These are phyloP conservation scores for Achroia grisella DNA, from an alignment of 1,140 invertebrate species.

Conservation along the genomic window DNA sequence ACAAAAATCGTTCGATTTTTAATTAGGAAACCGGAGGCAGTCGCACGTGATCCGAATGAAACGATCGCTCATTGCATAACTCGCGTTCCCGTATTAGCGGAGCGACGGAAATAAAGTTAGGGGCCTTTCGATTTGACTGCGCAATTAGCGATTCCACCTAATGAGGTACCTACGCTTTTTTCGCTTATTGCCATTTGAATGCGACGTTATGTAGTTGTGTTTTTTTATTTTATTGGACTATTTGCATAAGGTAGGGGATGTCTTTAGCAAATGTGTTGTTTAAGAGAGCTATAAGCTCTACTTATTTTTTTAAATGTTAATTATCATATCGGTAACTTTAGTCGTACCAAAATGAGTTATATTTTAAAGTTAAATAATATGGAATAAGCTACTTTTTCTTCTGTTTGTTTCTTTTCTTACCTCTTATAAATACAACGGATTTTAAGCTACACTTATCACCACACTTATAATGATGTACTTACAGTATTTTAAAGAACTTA, in stretches of 20 bases:
- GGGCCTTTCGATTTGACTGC: constrained; percentile 7
- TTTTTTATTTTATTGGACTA: neutral
- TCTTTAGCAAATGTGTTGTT: too few relatives aligned
- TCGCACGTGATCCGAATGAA: constrained; percentile 6
- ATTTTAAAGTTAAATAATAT: too few relatives aligned
- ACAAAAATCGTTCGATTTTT: constrained; percentile 14
- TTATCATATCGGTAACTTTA: too few relatives aligned
- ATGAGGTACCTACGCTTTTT: constrained; percentile 3
- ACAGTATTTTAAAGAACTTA: too few relatives aligned
- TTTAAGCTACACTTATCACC: too few relatives aligned
- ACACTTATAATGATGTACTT: too few relatives aligned
- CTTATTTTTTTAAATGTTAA: too few relatives aligned
- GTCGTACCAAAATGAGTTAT: too few relatives aligned
- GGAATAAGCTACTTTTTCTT: too few relatives aligned
- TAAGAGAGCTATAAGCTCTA: too few relatives aligned
- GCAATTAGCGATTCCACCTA: constrained; percentile 7
- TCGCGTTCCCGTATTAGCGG: constrained; percentile 2
- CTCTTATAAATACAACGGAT: too few relatives aligned
- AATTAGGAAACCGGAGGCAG: constrained; percentile 8
- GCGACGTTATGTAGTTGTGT: neutral
- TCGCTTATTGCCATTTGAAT: neutral
- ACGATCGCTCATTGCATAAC: constrained; percentile 9
- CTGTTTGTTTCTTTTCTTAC: too few relatives aligned
- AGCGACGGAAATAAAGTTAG: constrained; percentile 7
- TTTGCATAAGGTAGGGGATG: neutral